phyloP scores from a whole-genome alignment of 1,140 invertebrate species.

The Hestina assimilis region DNA sequence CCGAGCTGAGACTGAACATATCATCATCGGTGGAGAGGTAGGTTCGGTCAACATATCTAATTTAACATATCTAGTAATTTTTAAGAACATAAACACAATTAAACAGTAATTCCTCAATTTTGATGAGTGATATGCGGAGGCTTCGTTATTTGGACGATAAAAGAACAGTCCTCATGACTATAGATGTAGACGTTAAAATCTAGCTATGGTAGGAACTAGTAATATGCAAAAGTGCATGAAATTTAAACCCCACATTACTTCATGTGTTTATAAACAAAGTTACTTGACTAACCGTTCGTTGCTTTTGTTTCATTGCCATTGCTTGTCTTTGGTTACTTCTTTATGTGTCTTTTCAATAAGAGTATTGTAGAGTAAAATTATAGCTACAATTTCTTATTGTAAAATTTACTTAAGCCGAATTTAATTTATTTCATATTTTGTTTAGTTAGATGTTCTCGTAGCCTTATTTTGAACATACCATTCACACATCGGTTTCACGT shows the following conservation, averaged over 20 bases:
- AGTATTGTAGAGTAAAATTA: slow-evolving; percentile 31
- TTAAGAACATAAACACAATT: slow-evolving; percentile 27
- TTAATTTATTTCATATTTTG: slow-evolving; percentile 18
- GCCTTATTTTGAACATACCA: slow-evolving; percentile 23
- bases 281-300: slow-evolving; percentile 67
- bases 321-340: slow-evolving; percentile 42
- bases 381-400: slow-evolving; percentile 41
- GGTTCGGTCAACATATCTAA: slow-evolving; percentile 65
- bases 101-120: slow-evolving; percentile 72
- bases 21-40: slow-evolving; percentile 70
- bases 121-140: slow-evolving; percentile 66
- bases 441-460: slow-evolving; percentile 25
- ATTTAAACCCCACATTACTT: slow-evolving; percentile 67
- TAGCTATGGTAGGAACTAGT: slow-evolving; percentile 59
- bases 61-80: slow-evolving; percentile 30
- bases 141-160: slow-evolving; percentile 51
- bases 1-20: slow-evolving; percentile 65
- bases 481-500: slow-evolving; percentile 27
- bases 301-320: slow-evolving; percentile 57
- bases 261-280: slow-evolving; percentile 78
- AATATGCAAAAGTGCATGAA: slow-evolving; percentile 68
- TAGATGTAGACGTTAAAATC: slow-evolving; percentile 60
- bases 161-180: slow-evolving; percentile 75
- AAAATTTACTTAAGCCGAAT: slow-evolving; percentile 26
- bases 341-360: slow-evolving; percentile 53